A percentile compares a stretch with the other conserved stretches of the same genome.
These are phyloP conservation scores for Hippoglossus stenolepis DNA, from an alignment of 2,113 vertebrate species.

Conservation along the genomic window DNA sequence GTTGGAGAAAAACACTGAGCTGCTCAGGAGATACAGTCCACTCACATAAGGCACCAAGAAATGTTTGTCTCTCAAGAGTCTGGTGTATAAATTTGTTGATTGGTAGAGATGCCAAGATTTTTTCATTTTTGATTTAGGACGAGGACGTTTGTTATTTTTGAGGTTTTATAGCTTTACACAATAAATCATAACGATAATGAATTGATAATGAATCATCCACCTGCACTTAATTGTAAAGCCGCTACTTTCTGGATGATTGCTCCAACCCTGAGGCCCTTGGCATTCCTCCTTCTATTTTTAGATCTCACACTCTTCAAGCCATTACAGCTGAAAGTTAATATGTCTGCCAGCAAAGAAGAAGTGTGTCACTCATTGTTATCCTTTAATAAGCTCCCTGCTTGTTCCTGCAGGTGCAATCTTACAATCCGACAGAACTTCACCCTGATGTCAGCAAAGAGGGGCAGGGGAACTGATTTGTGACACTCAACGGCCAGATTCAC, in stretches of 20 bases:
- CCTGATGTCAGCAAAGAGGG: conserved; percentile 5
- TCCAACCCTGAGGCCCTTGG: too few relatives aligned
- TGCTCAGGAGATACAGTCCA: background rate
- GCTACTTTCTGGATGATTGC: too few relatives aligned
- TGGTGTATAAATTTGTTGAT: too few relatives aligned
- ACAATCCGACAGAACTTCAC: background rate
- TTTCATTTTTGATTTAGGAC: too few relatives aligned
- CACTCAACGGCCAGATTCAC: conserved; percentile 17
- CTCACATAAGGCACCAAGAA: conserved; percentile 31
- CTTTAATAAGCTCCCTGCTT: conserved; percentile 2
- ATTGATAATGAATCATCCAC: conserved; percentile 9
- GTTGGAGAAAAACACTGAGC: background rate
- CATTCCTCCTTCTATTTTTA: too few relatives aligned
- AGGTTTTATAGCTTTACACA: background rate
- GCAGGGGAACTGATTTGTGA: conserved; percentile 1
- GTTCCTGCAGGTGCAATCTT: conserved; percentile 1
- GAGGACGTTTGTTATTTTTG: too few relatives aligned
- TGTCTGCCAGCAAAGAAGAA: conserved; percentile 36
- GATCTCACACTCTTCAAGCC: too few relatives aligned
- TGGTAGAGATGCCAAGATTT: too few relatives aligned
- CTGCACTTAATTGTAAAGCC: too few relatives aligned
- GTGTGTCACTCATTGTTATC: conserved; percentile 42
- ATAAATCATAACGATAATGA: background rate
- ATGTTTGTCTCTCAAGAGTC: background rate
- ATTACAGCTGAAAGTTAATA: conserved; percentile 37